Evolutionary conservation across 2,888 invertebrate species (phyloP), one percentile per base, ranked within the genome.

Genomic region (Trissolcus brochymenae): DNA sequence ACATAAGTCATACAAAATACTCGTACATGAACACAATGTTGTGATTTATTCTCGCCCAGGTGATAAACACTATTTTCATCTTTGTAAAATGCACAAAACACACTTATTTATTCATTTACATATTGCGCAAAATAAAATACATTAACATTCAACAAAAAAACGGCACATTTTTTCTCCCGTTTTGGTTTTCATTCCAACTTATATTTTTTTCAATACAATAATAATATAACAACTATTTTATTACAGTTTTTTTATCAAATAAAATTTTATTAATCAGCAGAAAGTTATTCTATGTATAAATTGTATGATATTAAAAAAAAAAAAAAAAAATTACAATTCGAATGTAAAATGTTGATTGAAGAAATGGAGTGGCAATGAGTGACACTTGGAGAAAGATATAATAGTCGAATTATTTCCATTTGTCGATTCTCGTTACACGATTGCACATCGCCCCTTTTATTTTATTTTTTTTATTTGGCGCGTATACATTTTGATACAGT

Each of bases 401-500:
- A 64, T 64, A 50, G 25, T 41, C 29, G 54, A 68, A 62, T 75
- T 75, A 75, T 68, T 75, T 75, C 64, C 68, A 59, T 75, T 75
- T 75, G 25, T 14, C 53, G 40, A 41, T 64, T 25, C 81, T 80
- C 77, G 59, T 68, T 62, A 29, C 29, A 79, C 62, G 84, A 84
- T 82, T 86, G 85, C 85, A 86, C 80, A 74, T 76, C 80, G 74
- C 70, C 81, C 75, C 81, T 83, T 83, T 84, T 84, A 84, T 84
- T 84, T 84, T 85, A 83, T 81, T 29, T 3, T 4, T 29, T 29
- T 29, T 29, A 29, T 29, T 29, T 29, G 29, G 7, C 29, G 29
- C 82, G 80, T 82, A 82, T 81, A 82, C 81, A 84, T 84, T 81
- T 82, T 81, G 82, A 86, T 87, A 86, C 85, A 84, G 84, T 84